Conservation (phyloP, 2,888 invertebrate genomes). For the Drosophila emarginata region DNA sequence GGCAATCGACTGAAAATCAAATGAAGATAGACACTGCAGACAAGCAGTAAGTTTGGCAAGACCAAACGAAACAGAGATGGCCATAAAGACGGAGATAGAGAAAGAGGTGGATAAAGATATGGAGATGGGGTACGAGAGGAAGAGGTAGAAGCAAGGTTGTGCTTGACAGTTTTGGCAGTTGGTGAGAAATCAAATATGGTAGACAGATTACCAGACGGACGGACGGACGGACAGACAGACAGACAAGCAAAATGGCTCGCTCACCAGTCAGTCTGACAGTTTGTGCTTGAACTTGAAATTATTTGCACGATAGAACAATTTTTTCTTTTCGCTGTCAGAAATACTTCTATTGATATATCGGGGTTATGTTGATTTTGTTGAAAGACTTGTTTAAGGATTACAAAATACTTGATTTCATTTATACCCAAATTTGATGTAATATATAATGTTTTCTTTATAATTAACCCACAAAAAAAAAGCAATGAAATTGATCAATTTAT, state of each 20-base stretch:
- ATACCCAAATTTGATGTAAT: no score
- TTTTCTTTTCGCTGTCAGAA: constrained; percentile 3
- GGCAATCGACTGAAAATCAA: constrained; percentile 72
- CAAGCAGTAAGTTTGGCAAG: constrained; percentile 35
- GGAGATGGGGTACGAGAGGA: constrained; percentile 12
- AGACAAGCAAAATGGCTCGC: background rate
- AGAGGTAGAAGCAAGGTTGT: constrained; percentile 9
- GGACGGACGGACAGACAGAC: constrained; percentile 24
- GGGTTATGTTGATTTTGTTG: background rate
- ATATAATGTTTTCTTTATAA: no score
- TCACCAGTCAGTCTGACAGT: constrained; percentile 38
- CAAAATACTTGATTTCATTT: background rate
- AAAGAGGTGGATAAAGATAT: background rate
- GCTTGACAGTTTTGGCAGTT: constrained; percentile 38
- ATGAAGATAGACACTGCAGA: constrained; percentile 75
- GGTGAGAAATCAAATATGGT: constrained; percentile 73
- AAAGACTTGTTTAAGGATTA: background rate
- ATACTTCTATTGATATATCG: background rate
- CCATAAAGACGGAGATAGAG: constrained; percentile 8
- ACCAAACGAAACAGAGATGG: background rate
- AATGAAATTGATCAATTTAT: no score
- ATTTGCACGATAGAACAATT: constrained; percentile 65
- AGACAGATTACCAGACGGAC: constrained; percentile 32
- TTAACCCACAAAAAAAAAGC: no score
- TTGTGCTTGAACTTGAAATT: constrained; percentile 71